Percentiles rank a stretch among this genome's conserved stretches.
Conservation (phyloP, 2,888 invertebrate genomes). For the Agelastica alni region DNA sequence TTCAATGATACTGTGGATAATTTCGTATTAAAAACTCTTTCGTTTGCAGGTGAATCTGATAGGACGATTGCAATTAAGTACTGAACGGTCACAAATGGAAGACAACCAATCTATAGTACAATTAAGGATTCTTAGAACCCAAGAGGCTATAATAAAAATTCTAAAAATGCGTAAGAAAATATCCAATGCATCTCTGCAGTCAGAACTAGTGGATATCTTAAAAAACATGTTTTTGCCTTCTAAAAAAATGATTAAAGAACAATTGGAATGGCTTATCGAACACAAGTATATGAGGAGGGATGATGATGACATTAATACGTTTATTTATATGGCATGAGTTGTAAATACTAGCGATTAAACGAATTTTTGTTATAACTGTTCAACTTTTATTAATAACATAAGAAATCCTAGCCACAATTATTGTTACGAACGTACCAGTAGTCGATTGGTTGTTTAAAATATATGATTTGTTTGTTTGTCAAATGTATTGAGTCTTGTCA, state of each 20-base stretch:
- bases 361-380: constrained; percentile 28
- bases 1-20: not conserved
- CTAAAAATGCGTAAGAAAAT: constrained; percentile 97
- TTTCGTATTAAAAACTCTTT: too few species aligned
- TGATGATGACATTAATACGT: constrained; percentile 96
- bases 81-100: constrained; percentile 93
- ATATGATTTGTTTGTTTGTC: too few species aligned
- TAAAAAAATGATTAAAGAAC: constrained; percentile 99
- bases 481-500: too few species aligned
- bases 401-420: too few species aligned
- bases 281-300: constrained; percentile 97
- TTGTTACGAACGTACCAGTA: too few species aligned
- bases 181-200: constrained; percentile 92
- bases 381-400: too few species aligned
- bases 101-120: constrained; percentile 99
- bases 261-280: constrained; percentile 99
- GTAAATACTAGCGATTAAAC: constrained; percentile 30
- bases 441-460: too few species aligned
- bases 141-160: constrained; percentile 99
- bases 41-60: constrained; percentile 79
- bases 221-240: constrained; percentile 99
- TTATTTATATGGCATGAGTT: constrained; percentile 94
- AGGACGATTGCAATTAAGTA: constrained; percentile 92
- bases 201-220: constrained; percentile 95
- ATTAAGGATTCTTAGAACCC: constrained; percentile 86